Evolutionary conservation across 2,113 vertebrate genomes (phyloP).

Genomic region (Anser cygnoides): DNA sequence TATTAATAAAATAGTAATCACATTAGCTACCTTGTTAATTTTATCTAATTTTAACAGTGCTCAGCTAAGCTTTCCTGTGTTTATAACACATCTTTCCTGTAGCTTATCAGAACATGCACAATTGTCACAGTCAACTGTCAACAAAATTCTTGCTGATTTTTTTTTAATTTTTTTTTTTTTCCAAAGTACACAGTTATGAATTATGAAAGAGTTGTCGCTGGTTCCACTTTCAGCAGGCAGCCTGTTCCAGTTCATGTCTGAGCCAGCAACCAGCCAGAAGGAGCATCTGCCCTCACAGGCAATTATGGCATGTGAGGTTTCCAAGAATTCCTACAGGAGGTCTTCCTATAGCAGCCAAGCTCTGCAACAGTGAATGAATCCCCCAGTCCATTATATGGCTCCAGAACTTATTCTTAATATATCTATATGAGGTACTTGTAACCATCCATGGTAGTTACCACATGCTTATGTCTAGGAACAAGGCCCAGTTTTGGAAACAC

Average conservation of each 20-base stretch:
- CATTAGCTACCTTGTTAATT: background rate
- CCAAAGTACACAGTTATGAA: background rate
- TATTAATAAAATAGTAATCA: constrained; percentile 8
- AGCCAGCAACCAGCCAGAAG: constrained; percentile 2
- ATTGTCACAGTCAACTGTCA: background rate
- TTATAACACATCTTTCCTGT: background rate
- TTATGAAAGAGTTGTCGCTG: background rate
- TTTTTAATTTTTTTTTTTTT: background rate
- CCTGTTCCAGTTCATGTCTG: background rate
- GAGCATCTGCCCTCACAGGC: background rate
- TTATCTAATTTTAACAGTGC: background rate
- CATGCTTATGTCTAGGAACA: background rate
- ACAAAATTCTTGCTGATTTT: background rate
- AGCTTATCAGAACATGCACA: background rate
- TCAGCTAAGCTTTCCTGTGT: background rate
- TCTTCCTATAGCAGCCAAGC: background rate
- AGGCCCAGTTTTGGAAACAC: background rate
- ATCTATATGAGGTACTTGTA: background rate
- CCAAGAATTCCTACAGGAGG: background rate
- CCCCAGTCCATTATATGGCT: background rate
- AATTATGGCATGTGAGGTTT: background rate
- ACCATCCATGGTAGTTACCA: background rate
- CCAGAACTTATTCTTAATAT: background rate
- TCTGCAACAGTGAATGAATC: background rate
- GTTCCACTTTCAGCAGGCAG: background rate